A percentile compares a stretch with the other conserved stretches of the same genome.
Evolutionary conservation across 2,888 invertebrate genomes (phyloP).

Genomic region (Watsonalla binaria): DNA sequence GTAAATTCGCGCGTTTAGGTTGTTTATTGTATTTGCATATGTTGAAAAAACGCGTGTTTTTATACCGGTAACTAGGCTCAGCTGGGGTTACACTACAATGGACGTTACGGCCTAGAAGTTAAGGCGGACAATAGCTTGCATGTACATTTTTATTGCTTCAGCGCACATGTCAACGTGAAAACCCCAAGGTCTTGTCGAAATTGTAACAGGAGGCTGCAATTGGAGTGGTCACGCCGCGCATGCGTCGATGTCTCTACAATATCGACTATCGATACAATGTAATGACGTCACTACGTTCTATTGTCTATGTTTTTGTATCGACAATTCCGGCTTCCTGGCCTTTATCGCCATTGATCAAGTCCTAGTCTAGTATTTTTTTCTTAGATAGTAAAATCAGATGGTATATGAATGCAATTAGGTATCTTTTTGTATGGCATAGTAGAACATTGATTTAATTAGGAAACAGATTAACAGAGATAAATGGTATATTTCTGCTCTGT

Average conservation of each 20-base stretch:
- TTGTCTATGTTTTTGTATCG: slow-evolving; percentile 16
- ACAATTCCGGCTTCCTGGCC: slow-evolving; percentile 28
- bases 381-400: background rate
- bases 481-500: no score
- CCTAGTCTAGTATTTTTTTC: background rate
- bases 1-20: no score
- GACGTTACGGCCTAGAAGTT: background rate
- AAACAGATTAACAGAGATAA: no score
- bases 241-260: slow-evolving; percentile 11
- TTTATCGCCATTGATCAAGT: background rate
- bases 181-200: slow-evolving; percentile 66
- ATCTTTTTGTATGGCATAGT: no score
- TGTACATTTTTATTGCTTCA: slow-evolving; percentile 1
- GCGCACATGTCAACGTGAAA: slow-evolving; percentile 37
- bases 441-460: no score
- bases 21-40: no score
- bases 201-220: slow-evolving; percentile 46
- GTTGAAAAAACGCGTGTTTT: background rate
- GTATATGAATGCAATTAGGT: slow-evolving; percentile 2
- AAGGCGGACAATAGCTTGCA: background rate
- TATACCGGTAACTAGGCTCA: background rate
- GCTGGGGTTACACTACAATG: background rate
- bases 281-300: slow-evolving; percentile 36
- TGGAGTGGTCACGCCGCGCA: slow-evolving; percentile 38
- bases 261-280: slow-evolving; percentile 26